Evolutionary conservation across 2,797 vertebrate genomes (phyloP), one percentile per base, ranked within the genome.

Genomic region (Sternarchorhynchus goeldii): DNA sequence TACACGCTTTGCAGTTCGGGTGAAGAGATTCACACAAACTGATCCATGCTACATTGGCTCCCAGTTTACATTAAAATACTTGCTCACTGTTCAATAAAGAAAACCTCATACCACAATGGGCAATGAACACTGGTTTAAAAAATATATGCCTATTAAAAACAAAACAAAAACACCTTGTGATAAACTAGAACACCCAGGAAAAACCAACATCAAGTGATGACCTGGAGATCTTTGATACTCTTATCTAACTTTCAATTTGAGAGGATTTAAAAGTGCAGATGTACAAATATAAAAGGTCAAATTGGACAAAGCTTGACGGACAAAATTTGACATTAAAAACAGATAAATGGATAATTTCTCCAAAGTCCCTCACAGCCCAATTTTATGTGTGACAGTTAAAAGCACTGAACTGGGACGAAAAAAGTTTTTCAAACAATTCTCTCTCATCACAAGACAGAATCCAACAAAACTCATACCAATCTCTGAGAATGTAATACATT

Each of bases 1-100:
- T 36, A 16, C 63, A n/a, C 65, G 59, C 82, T 59, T 80, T 79
- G 81, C 78, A 84, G 82, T 81, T 69, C 18, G 36, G 68, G 77
- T 63, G 77, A 87, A 77, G 12, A 70, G 32, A 76, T 75, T 75
- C 84, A 86, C 85, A 87, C 87, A 78, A 87, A 85, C 83, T 87
- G 86, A 87, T 76, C 86, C 87, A 87, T 89, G 92, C 92, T 92
- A 93, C 91, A 92, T 90, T 88, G 86, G 86, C 83, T 84, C 86
- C 89, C 70, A 63, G 85, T 14, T 55, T 21, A 71, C 67, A 41
- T 17, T 25, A 10, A 73, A 75, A 73, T 17, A 68, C 75, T 56
- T 64, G 10, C 36, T 73, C 73, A 8, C 66, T 65, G 69, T 69
- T 45, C 41, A 77, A 67, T 60, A 67, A 74, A 71, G 63, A 76